Evolutionary conservation across 2,113 vertebrate genomes (phyloP).

Genomic region (Melospiza melodia): DNA sequence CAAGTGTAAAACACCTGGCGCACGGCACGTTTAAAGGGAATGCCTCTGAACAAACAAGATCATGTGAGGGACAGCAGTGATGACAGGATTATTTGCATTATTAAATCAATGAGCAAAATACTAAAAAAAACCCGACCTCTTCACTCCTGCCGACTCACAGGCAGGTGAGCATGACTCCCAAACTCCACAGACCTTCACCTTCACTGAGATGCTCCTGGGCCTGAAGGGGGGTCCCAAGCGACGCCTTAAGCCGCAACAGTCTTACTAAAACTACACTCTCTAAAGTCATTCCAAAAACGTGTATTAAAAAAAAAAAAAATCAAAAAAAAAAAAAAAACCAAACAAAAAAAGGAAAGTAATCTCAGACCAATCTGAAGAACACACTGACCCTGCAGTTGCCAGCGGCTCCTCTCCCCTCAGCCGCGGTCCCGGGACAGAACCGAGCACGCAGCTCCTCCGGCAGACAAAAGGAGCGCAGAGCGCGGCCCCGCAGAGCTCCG

Average conservation of each 20-base stretch:
- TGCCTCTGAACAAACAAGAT: background rate
- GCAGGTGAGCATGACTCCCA: background rate
- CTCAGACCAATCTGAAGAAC: background rate
- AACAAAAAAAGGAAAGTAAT: background rate
- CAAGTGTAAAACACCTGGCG: background rate
- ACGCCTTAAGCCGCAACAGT: background rate
- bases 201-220: background rate
- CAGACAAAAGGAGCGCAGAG: slow-evolving; percentile 10
- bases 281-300: background rate
- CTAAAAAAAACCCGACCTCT: background rate
- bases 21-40: background rate
- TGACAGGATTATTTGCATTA: background rate
- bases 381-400: background rate
- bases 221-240: too few relatives aligned
- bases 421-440: background rate
- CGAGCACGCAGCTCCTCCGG: background rate
- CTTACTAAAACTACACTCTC: background rate
- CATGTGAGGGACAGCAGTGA: background rate
- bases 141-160: background rate
- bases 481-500: background rate
- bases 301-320: accelerated
- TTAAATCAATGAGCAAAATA: background rate
- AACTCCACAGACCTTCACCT: background rate
- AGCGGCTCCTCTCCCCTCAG: background rate
- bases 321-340: accelerated